Base-by-base conservation (phyloP, 2,888 invertebrate species). In the Lysandra bellargus region DNA sequence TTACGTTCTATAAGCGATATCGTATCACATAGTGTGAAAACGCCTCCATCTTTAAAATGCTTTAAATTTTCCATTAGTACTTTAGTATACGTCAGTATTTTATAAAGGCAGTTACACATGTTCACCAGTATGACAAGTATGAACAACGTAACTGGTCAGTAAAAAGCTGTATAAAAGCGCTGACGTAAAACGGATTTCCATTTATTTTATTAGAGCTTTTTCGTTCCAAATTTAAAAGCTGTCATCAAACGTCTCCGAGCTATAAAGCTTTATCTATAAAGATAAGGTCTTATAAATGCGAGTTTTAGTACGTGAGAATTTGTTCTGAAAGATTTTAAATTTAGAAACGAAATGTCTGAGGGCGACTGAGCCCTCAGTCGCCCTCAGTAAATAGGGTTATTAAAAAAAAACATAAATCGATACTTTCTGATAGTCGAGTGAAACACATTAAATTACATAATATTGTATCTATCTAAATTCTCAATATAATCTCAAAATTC, bases 151-250 rank as follows among this genome's bases (percentile, higher is more conserved):
- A 44, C 74, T 74, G 74, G 44, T 44, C 74, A 74, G 74, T 74
- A 44, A 74, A 74, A 74, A 44, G 40, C 40, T 40, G 9, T 44
- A 44, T 44, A 74, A 74, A 40, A 44, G 74, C 44, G 23, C 74
- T 74, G 40, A 40, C 44, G 44, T 74, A 23, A 23, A 74, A 44
- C 74, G 74, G 74, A 44, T 74, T 74, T 74, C 74, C 74, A 74
- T 74, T 74, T 23, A n/a, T 74, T 74, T 74, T 74, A 74, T 74
- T 74, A 44, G 44, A 74, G 74, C 74, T 74, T 74, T 74, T 74
- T 44, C 44, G 74, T n/a, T 69, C 40, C n/a, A 40, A 74, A n/a
- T n/a, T 74, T 74, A 74, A 74, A 74, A 74, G 74, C 74, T 74
- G 40, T 23, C 40, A 74, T 74, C 74, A 44, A 74, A 74, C 44